phyloP scores from a whole-genome alignment of 2,113 vertebrate genomes.

The Scomber colias region DNA sequence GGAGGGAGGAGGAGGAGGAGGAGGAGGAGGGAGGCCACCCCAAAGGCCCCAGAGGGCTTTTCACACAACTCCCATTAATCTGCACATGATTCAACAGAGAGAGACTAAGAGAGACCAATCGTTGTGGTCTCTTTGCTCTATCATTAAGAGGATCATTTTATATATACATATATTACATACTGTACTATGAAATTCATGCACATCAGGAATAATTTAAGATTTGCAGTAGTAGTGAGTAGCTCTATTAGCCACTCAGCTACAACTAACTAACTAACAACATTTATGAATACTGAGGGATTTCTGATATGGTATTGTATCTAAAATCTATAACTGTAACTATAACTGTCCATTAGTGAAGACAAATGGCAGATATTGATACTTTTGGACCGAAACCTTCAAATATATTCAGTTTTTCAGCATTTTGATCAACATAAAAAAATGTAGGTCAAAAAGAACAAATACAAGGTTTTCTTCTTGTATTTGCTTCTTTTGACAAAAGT shows the following conservation, averaged over 20 bases:
- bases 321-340: not conserved
- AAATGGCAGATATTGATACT: too few relatives aligned
- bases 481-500: too few relatives aligned
- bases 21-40: constrained; percentile 53
- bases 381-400: too few relatives aligned
- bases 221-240: constrained; percentile 6
- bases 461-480: too few relatives aligned
- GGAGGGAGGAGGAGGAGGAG: constrained; percentile 13
- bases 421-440: too few relatives aligned
- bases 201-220: constrained; percentile 23
- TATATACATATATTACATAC: not conserved
- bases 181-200: not conserved
- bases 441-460: too few relatives aligned
- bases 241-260: constrained; percentile 27
- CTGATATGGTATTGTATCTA: not conserved
- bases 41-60: constrained; percentile 61
- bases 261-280: constrained; percentile 11
- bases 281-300: not conserved
- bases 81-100: constrained; percentile 68
- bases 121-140: constrained; percentile 1
- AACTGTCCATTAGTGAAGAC: too few relatives aligned
- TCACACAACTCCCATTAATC: constrained; percentile 79
- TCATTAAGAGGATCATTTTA: constrained; percentile 8
- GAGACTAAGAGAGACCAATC: constrained; percentile 1
- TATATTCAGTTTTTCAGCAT: too few relatives aligned